Evolutionary conservation across 2,888 invertebrate genomes (phyloP).

Genomic region (Nemotelus pantherinus): DNA sequence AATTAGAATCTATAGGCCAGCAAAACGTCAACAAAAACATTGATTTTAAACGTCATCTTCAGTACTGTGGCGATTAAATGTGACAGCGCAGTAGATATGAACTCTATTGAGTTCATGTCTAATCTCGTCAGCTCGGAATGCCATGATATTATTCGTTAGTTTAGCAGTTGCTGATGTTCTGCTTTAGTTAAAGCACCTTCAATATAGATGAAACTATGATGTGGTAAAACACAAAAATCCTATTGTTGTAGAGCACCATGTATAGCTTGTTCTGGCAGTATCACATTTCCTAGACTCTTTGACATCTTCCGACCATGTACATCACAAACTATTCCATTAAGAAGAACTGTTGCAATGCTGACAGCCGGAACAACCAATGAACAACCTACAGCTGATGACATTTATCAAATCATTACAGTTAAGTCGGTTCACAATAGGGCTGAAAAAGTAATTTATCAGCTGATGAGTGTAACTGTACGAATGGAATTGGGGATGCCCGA

Average conservation of each 20-base stretch:
- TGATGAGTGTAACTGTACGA: too few species aligned
- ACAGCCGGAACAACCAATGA: too few species aligned
- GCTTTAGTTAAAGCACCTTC: background rate
- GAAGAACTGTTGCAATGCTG: too few species aligned
- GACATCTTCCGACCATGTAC: slow-evolving; percentile 96
- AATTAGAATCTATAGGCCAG: too few species aligned
- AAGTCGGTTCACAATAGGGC: too few species aligned
- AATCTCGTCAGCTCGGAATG: background rate
- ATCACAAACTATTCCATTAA: slow-evolving; percentile 95
- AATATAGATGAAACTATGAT: background rate
- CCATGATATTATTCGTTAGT: background rate
- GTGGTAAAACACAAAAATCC: background rate
- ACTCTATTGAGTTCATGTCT: background rate
- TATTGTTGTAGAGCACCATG: slow-evolving; percentile 70
- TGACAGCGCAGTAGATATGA: background rate
- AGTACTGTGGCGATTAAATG: background rate
- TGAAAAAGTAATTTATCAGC: too few species aligned
- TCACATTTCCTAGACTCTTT: slow-evolving; percentile 94
- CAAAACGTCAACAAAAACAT: too few species aligned
- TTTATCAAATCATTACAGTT: too few species aligned
- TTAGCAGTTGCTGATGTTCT: background rate
- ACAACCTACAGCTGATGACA: too few species aligned
- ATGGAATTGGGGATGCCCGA: too few species aligned
- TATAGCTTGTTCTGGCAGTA: slow-evolving; percentile 92
- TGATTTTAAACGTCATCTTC: too few species aligned